Evolutionary conservation across 2,113 vertebrate genomes (phyloP), one percentile per base, ranked within the genome.

Genomic region (Paralichthys olivaceus): DNA sequence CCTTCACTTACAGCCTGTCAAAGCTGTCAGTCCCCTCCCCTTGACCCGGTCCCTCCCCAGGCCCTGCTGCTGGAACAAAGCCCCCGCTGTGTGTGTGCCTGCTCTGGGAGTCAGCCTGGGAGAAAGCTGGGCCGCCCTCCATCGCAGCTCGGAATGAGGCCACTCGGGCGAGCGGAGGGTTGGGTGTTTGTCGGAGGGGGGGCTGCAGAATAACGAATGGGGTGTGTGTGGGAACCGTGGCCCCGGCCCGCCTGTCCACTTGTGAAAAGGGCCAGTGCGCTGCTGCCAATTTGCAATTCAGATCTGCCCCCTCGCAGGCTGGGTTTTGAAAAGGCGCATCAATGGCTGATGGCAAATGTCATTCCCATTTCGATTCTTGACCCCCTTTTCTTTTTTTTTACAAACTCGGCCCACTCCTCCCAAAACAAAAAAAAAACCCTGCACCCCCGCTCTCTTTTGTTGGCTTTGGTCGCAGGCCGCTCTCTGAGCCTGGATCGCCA

Each of bases 311-410:
- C 62, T 59, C 23, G 3, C 84, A 74, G 61, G 49, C 81, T 82
- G 69, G 53, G 78, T 67, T 83, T 84, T 79, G 84, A 88, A 90
- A 75, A 76, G 72, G 61, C 75, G 67, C 86, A 82, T 92, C 86
- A 90, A 89, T 88, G 74, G 84, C 84, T 84, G 87, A 91, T 89
- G 88, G 91, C 89, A 92, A 94, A 93, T 93, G 91, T 93, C 90
- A 91, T 88, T 92, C 87, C 72, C 89, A 92, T 92, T 93, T 90
- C 91, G 90, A 91, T 92, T 92, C 87, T 90, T 93, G 89, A 92
- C 91, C 91, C 74, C 83, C 4, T 34, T 37, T 64, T 68, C 20
- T n/a, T 61, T 40, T 29, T 69, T 64, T n/a, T 20, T 6, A 22
- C 53, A 61, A 74, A 78, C 68, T 51, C n/a, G 3, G 55, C 49